phyloP scores from a whole-genome alignment of 2,888 invertebrate species.

The Dolomedes plantarius region DNA sequence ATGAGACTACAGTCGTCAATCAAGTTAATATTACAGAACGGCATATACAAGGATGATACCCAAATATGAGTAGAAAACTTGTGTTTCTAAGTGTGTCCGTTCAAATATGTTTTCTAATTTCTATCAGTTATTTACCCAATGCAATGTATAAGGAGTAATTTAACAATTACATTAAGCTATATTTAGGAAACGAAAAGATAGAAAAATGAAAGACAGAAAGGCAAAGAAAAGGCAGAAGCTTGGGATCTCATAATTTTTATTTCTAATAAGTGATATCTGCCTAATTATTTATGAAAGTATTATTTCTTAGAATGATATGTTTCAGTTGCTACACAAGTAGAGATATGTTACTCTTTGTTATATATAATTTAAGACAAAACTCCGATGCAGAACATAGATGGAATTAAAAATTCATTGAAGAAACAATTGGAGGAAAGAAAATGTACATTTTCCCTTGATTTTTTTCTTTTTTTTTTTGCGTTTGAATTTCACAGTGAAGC shows the following conservation, averaged over 20 bases:
- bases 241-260: slow-evolving; percentile 43
- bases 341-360: slow-evolving; percentile 56
- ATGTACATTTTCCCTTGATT: background rate
- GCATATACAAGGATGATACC: too few species aligned
- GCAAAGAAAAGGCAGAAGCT: background rate
- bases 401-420: background rate
- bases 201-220: background rate
- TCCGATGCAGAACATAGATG: background rate
- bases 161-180: too few species aligned
- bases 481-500: background rate
- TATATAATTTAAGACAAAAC: background rate
- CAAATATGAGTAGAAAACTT: too few species aligned
- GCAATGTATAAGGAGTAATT: too few species aligned
- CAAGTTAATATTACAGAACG: too few species aligned
- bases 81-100: too few species aligned
- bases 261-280: slow-evolving; percentile 53
- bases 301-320: slow-evolving; percentile 67
- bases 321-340: slow-evolving; percentile 65
- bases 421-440: background rate
- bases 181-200: too few species aligned
- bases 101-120: too few species aligned
- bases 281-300: slow-evolving; percentile 67
- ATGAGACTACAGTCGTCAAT: too few species aligned
- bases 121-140: too few species aligned
- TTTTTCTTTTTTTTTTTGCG: background rate